Evolutionary conservation across 2,797 vertebrate species (phyloP), one percentile per base, ranked within the genome.

Genomic region (Hybognathus amarus): DNA sequence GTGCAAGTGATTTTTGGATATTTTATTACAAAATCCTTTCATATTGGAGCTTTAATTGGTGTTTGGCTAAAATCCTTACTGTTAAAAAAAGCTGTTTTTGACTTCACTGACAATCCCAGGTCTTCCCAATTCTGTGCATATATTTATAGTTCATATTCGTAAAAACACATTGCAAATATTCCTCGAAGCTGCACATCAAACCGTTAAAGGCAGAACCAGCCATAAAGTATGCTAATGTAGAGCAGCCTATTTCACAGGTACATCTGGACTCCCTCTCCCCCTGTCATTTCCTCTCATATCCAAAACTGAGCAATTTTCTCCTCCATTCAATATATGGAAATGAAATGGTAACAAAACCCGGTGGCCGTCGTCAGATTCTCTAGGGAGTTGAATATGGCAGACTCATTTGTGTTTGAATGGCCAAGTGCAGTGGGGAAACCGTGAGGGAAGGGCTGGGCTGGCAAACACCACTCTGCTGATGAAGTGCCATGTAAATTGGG

Each of bases 371-470:
- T 78, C 66, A 50, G 47, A 33, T 63, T 33, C 68, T 74, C 75
- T 0, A 54, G 76, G 73, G 80, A 78, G 67, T 70, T 36, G 42
- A 73, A 79, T 79, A 59, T 36, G 67, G 69, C 61, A 36, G 38
- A 63, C 76, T 68, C 76, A 83, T 86, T 86, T 86, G 85, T 74
- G 80, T 83, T 78, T 83, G 82, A 83, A 83, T 78, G 82, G 80
- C 6, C n/a, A 33, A 83, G 73, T 76, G 52, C 66, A 64, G 40
- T 47, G 66, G 68, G 76, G 70, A 45, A 40, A 45, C 17, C 5
- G 52, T 42, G 63, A 66, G 61, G 61, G 73, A 74, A 18, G 80
- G 80, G 70, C 18, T 50, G 54, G 75, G 82, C 75, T 78, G 82
- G 75, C 82, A 78, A 77, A 83, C 66, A 78, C 20, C 15, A 36